Base-by-base conservation (phyloP, 2,888 invertebrate genomes). In the Spicauda simplicius region DNA sequence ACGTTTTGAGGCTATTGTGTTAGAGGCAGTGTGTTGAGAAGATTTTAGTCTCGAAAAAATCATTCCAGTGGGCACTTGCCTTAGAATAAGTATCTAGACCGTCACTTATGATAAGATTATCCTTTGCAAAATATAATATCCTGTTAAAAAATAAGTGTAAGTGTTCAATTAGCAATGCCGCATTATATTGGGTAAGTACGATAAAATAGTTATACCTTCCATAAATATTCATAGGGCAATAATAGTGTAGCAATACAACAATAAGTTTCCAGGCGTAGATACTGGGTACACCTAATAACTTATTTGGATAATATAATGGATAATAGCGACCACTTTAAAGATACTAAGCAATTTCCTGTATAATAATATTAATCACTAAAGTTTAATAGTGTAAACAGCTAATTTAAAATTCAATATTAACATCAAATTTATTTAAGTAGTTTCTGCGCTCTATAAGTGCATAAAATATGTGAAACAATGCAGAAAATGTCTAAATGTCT, bases 31-130 rank as follows among this genome's bases (percentile, higher is more conserved):
- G 78, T 82, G 86, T 84, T 87, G 83, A 80, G 74, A 77, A 80
- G 83, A 85, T 83, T 87, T 92, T 90, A 93, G 92, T 93, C 88
- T 85, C 71, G 86, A 89, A 91, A 91, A 91, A 89, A 89, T 87
- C 91, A 72, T 86, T 85, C 86, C 80, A 83, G 86, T 80, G 90
- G 82, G 78, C 89, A 81, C 92, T 85, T 79, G 89, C 72, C 69
- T 69, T 71, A 60, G 56, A 33, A 61, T 56, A 16, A 48, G 48
- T 16, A 60, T 37, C 25, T 57, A 45, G 58, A 54, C n/a, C 12
- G 55, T 55, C 14, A 59, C n/a, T 14, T 41, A 14, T 41, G 2
- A 41, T 14, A 41, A 41, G 41, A 41, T 41, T 41, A 41, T 41
- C 33, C 33, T 33, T 41, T 41, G 45, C 45, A 48, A 48, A 14